Evolutionary conservation across 2,113 vertebrate species (phyloP), one percentile per base, ranked within the genome.

Genomic region (Alectura lathami): DNA sequence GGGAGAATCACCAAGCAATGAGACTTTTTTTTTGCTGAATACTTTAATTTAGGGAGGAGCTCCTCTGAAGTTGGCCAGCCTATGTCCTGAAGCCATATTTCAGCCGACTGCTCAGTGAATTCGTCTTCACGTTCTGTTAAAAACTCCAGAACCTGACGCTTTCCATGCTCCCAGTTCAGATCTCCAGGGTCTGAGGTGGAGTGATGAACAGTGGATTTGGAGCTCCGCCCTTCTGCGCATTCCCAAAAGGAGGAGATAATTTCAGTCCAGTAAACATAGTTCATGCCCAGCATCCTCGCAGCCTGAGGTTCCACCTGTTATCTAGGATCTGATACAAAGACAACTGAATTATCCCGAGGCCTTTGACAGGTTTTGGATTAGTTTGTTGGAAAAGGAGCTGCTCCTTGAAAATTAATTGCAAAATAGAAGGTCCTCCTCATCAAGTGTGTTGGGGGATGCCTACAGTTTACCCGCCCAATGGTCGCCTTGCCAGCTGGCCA

Each of bases 81-180:
- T 64, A n/a, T 91, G 64, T 93, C 95, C 88, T 84, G 68, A 82
- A 90, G 95, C 86, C 83, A 59, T 43, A 57, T 83, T 86, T 90
- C 81, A 86, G 4, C 73, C 30, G 70, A 85, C 66, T 72, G 86
- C 72, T 95, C 66, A 81, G 83, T 32, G 88, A 91, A 96, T 91
- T 94, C 89, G 93, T 48, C 73, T 92, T 79, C 93, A 32, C 0
- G 0, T 90, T 90, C 53, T 89, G 43, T 64, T 97, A 78, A 91
- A 88, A 73, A 18, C 69, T 78, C 57, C 66, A 40, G 30, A 75
- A 88, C 70, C 68, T 77, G 70, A 83, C 23, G 81, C n/a, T 83
- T 56, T 45, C 75, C 3, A 1, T 60, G 30, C 38, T 83, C 81
- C 75, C 64, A 48, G 30, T 34, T 62, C 66, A 62, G 66, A 21